Evolutionary conservation across 2,888 invertebrate species (phyloP).

Genomic region (Thereva unica): DNA sequence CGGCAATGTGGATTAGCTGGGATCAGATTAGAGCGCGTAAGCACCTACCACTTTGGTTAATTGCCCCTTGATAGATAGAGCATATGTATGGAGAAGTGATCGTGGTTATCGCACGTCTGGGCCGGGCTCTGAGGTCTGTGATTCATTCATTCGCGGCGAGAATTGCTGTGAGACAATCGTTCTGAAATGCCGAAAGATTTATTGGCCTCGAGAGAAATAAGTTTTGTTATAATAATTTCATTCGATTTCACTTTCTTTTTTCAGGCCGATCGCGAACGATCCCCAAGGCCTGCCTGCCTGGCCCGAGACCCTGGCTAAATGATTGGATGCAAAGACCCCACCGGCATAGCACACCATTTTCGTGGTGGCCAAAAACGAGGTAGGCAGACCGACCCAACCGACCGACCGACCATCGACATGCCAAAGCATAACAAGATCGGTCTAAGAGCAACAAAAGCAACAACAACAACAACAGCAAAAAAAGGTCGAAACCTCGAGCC

Average conservation of each 20-base stretch:
- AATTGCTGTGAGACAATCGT: background rate
- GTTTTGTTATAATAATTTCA: slow-evolving; percentile 32
- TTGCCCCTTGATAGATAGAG: slow-evolving; percentile 28
- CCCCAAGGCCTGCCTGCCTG: background rate
- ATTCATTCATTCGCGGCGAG: background rate
- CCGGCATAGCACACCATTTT: slow-evolving; percentile 14
- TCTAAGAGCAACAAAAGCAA: slow-evolving; percentile 18
- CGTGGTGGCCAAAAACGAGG: slow-evolving; percentile 21
- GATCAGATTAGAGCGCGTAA: no score
- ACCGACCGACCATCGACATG: background rate
- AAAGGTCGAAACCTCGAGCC: slow-evolving; percentile 28
- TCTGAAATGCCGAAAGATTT: slow-evolving; percentile 33
- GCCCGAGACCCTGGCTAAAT: slow-evolving; percentile 23
- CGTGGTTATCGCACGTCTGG: slow-evolving; percentile 10
- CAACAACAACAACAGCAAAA: slow-evolving; percentile 13
- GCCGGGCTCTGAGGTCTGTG: slow-evolving; percentile 13
- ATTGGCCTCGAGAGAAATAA: slow-evolving; percentile 32
- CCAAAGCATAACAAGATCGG: slow-evolving; percentile 16
- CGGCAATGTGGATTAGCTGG: no score
- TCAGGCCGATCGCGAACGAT: slow-evolving; percentile 10
- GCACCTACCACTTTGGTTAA: slow-evolving; percentile 15
- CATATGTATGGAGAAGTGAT: slow-evolving; percentile 30
- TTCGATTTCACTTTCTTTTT: slow-evolving; percentile 22
- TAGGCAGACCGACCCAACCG: slow-evolving; percentile 16
- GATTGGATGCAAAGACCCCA: slow-evolving; percentile 30